These are phyloP conservation scores for Habroteleia sp. DNA, from an alignment of 2,888 invertebrate genomes.

Conservation along the genomic window DNA sequence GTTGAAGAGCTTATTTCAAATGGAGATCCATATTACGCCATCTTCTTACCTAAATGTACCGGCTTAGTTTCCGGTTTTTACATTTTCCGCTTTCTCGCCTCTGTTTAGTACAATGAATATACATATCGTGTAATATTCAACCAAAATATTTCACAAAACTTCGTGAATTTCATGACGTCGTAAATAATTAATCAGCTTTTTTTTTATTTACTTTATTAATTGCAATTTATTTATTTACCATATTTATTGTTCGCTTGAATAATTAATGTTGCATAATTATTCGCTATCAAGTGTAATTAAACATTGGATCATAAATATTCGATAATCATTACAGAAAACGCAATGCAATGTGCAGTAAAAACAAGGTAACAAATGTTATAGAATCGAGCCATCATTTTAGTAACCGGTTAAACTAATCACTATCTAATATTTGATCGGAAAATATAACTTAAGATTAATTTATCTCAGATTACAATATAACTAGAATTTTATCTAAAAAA, in stretches of 20 bases:
- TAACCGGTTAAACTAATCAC: conserved; percentile 11
- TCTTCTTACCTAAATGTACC: conserved; percentile 73
- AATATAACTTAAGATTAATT: neutral
- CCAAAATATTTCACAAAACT: conserved; percentile 57
- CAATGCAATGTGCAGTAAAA: neutral
- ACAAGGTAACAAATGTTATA: conserved; percentile 2
- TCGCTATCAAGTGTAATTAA: neutral
- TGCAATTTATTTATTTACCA: conserved; percentile 3
- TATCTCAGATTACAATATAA: no score
- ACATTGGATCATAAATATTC: conserved; percentile 5
- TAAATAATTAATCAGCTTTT: conserved; percentile 27
- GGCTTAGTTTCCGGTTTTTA: conserved; percentile 65
- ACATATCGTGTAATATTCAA: conserved; percentile 56
- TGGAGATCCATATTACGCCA: conserved; percentile 80
- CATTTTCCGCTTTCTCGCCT: conserved; percentile 61
- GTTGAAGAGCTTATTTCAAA: conserved; percentile 79
- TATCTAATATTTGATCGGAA: neutral
- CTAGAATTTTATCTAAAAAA: no score
- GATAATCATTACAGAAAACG: conserved; percentile 4
- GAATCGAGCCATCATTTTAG: neutral
- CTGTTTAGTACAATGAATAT: conserved; percentile 62
- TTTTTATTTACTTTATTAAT: conserved; percentile 2
- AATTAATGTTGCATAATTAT: neutral
- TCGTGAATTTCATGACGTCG: conserved; percentile 16
- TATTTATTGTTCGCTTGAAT: neutral